These are phyloP conservation scores for Synergus japonicus DNA, from an alignment of 2,888 invertebrate genomes.

Conservation along the genomic window DNA sequence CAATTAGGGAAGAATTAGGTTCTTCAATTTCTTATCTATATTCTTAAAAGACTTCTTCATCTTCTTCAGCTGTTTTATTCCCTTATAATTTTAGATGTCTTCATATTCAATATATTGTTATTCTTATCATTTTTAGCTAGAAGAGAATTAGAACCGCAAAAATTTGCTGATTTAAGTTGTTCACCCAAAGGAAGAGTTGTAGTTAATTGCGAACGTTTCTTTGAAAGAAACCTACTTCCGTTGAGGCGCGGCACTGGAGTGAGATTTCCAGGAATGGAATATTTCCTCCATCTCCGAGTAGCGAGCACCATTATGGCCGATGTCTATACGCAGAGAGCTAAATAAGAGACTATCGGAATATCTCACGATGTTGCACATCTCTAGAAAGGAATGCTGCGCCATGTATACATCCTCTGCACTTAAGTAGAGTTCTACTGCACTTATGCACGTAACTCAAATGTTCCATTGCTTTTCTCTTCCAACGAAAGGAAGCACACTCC, in stretches of 20 bases:
- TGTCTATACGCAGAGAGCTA: slow-evolving; percentile 22
- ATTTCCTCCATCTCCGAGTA: slow-evolving; percentile 18
- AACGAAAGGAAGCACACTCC: slow-evolving; percentile 40
- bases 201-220: slow-evolving; percentile 30
- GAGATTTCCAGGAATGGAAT: slow-evolving; percentile 38
- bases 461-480: slow-evolving; percentile 38
- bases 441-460: slow-evolving; percentile 26
- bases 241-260: slow-evolving; percentile 27
- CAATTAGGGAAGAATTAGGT: neutral
- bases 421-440: neutral
- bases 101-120: no score
- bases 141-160: neutral
- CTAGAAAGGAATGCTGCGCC: slow-evolving; percentile 33
- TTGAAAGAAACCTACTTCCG: slow-evolving; percentile 33
- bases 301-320: neutral
- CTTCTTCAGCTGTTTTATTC: no score
- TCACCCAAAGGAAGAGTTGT: slow-evolving; percentile 23
- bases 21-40: neutral
- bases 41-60: neutral
- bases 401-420: slow-evolving; percentile 3
- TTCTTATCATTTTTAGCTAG: neutral
- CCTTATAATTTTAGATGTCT: neutral
- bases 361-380: slow-evolving; percentile 41
- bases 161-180: neutral
- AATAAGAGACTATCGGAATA: slow-evolving; percentile 23